These are phyloP conservation scores for Parnassius smintheus DNA, from an alignment of 2,888 invertebrate genomes.

Conservation along the genomic window DNA sequence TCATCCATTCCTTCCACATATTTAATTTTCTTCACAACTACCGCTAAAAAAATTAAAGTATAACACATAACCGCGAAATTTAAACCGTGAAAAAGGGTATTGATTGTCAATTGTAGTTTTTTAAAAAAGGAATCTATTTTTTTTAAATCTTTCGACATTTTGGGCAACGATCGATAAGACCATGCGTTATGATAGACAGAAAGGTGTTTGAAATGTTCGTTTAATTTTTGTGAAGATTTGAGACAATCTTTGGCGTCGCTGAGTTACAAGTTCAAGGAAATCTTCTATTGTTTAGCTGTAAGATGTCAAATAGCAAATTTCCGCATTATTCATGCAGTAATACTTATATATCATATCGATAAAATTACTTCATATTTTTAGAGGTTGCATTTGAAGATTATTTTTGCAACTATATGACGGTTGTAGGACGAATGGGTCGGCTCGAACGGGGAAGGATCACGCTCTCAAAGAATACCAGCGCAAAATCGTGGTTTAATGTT, in stretches of 20 bases:
- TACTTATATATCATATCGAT: too few relatives aligned
- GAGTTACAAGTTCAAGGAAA: neutral
- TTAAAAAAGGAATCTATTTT: neutral
- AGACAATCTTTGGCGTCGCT: neutral
- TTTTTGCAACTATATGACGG: too few relatives aligned
- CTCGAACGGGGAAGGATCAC: too few relatives aligned
- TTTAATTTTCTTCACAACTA: neutral
- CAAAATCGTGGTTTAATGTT: too few relatives aligned
- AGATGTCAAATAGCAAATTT: neutral
- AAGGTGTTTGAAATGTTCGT: neutral
- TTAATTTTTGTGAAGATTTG: neutral
- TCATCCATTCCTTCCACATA: neutral
- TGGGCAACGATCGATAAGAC: neutral
- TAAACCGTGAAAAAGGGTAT: conserved; percentile 13
- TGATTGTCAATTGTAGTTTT: neutral
- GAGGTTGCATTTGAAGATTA: too few relatives aligned
- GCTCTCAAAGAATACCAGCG: too few relatives aligned
- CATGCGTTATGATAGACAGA: neutral
- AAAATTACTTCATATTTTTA: too few relatives aligned
- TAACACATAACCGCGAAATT: conserved; percentile 2
- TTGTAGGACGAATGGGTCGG: too few relatives aligned
- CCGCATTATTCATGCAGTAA: too few relatives aligned
- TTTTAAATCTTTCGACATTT: neutral
- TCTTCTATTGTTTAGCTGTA: neutral
- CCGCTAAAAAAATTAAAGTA: neutral